phyloP scores from a whole-genome alignment of 1,140 invertebrate genomes.

The Carcinoscorpius rotundicauda region DNA sequence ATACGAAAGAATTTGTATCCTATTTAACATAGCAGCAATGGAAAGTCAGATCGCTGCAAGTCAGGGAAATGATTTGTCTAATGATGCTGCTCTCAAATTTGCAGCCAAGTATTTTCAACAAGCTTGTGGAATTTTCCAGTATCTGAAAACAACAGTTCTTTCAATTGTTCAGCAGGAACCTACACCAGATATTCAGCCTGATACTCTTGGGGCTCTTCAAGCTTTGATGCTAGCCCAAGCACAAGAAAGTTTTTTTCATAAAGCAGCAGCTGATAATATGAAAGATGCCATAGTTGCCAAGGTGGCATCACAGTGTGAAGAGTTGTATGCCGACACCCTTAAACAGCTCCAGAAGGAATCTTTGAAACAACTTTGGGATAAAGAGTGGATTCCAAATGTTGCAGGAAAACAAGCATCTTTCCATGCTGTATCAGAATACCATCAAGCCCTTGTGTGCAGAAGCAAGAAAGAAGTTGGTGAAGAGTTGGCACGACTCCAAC shows the following conservation, averaged over 20 bases:
- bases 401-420: conserved; percentile 78
- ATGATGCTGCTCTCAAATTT: conserved; percentile 84
- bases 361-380: conserved; percentile 73
- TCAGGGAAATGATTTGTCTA: conserved; percentile 56
- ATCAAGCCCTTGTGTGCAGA: conserved; percentile 71
- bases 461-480: conserved; percentile 75
- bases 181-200: conserved; percentile 86
- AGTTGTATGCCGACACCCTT: conserved; percentile 80
- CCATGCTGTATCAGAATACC: conserved; percentile 74
- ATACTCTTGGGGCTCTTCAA: conserved; percentile 71
- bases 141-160: conserved; percentile 74
- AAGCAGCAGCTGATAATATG: conserved; percentile 85
- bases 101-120: conserved; percentile 81
- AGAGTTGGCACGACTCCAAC: conserved; percentile 69
- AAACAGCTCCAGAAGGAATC: conserved; percentile 78
- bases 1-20: conserved; percentile 88
- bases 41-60: conserved; percentile 76
- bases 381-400: conserved; percentile 46
- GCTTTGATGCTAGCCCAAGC: conserved; percentile 92
- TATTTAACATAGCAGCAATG: conserved; percentile 94
- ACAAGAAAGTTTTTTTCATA: conserved; percentile 91
- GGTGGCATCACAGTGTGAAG: conserved; percentile 80
- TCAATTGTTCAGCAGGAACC: conserved; percentile 77
- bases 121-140: conserved; percentile 78
- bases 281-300: conserved; percentile 85